Percentiles rank a stretch among this genome's conserved stretches.
Evolutionary conservation across 2,888 invertebrate genomes (phyloP).

Genomic region (Physocephala rufipes): DNA sequence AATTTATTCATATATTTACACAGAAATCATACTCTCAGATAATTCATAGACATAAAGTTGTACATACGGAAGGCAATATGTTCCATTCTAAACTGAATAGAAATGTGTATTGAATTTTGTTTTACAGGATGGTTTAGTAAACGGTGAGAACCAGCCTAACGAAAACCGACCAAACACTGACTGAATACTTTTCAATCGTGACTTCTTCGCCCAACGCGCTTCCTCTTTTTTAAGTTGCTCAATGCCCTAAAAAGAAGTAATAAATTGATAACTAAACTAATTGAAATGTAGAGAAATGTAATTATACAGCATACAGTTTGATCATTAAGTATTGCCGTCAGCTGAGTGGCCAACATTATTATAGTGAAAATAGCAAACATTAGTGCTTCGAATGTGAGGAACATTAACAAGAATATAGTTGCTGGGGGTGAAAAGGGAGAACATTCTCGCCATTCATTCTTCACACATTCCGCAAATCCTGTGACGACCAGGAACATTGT

Average conservation of each 20-base stretch:
- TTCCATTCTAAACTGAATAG: slow-evolving; percentile 76
- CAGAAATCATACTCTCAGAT: no score
- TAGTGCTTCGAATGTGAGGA: slow-evolving; percentile 92
- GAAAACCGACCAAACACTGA: slow-evolving; percentile 97
- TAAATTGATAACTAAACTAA: not conserved
- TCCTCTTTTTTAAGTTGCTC: slow-evolving; percentile 97
- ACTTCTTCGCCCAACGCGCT: slow-evolving; percentile 90
- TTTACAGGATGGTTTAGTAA: slow-evolving; percentile 78
- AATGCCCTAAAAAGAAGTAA: slow-evolving; percentile 77
- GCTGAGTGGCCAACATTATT: slow-evolving; percentile 96
- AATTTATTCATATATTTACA: no score
- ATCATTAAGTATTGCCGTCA: slow-evolving; percentile 98
- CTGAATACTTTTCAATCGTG: slow-evolving; percentile 94
- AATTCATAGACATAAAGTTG: not conserved
- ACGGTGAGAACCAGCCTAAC: slow-evolving; percentile 87
- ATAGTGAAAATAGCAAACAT: slow-evolving; percentile 97
- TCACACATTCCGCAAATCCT: slow-evolving; percentile 93
- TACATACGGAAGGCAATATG: slow-evolving; percentile 10
- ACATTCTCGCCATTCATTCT: slow-evolving; percentile 95
- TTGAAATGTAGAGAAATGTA: not conserved
- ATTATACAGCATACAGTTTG: slow-evolving; percentile 80
- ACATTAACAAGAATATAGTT: slow-evolving; percentile 90
- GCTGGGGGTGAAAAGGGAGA: slow-evolving; percentile 94
- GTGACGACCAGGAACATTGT: slow-evolving; percentile 90
- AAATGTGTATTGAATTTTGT: slow-evolving; percentile 82